Evolutionary conservation across 2,797 vertebrate genomes (phyloP).

Genomic region (Sebastes melanostomus): DNA sequence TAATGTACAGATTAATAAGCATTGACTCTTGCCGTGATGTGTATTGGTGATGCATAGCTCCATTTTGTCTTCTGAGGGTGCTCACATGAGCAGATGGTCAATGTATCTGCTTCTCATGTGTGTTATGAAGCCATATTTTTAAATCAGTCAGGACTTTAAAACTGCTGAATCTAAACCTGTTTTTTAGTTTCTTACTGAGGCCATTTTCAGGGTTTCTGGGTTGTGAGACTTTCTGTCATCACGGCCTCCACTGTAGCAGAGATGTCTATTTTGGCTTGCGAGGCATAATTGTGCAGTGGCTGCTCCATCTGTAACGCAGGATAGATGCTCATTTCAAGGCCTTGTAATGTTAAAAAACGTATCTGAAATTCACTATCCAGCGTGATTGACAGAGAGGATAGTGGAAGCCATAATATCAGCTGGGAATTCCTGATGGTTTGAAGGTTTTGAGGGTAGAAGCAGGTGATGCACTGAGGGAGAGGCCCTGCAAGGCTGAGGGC

Average conservation of each 20-base stretch:
- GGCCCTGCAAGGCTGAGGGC: neutral
- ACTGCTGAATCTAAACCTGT: neutral
- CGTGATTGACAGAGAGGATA: neutral
- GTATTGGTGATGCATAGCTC: neutral
- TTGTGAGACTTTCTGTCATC: neutral
- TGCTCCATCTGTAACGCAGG: neutral
- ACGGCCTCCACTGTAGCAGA: neutral
- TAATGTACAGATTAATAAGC: neutral
- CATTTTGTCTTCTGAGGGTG: neutral
- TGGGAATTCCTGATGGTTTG: conserved; percentile 15
- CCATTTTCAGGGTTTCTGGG: neutral
- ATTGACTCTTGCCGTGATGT: neutral
- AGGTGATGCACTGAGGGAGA: conserved; percentile 4
- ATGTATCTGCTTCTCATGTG: neutral
- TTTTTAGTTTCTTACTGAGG: neutral
- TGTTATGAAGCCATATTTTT: neutral
- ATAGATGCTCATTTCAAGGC: neutral
- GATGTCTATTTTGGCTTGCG: neutral
- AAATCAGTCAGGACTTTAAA: neutral
- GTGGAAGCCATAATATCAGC: neutral
- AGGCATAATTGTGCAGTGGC: neutral
- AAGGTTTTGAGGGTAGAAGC: neutral
- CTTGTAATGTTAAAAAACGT: neutral
- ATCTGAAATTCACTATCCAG: neutral
- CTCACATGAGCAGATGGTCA: neutral